Evolutionary conservation across 2,113 vertebrate genomes (phyloP).

Genomic region (Sinosuthora webbiana): DNA sequence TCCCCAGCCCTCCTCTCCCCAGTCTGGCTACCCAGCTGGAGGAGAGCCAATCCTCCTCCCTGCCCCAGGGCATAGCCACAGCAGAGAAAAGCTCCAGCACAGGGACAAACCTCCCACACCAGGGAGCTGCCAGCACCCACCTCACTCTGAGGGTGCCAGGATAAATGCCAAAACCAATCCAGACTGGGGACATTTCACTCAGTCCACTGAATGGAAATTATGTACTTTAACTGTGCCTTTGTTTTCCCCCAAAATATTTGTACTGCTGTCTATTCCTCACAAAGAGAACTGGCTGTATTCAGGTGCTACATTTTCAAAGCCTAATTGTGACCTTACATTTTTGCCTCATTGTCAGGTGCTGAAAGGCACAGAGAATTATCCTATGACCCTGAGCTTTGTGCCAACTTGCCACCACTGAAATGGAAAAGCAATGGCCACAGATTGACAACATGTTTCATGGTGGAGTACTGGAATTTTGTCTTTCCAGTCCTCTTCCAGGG

Average conservation of each 20-base stretch:
- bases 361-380: not conserved
- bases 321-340: not conserved
- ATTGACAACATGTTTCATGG: not conserved
- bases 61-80: not conserved
- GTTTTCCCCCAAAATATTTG: fast-evolving
- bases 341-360: not conserved
- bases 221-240: not conserved
- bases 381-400: not conserved
- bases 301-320: not conserved
- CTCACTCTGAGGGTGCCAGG: not conserved
- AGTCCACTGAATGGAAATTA: not conserved
- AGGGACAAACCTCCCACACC: not conserved
- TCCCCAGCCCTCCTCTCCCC: not conserved
- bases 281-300: not conserved
- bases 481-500: not conserved
- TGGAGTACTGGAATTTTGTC: not conserved
- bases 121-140: not conserved
- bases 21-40: not conserved
- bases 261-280: not conserved
- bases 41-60: not conserved
- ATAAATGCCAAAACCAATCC: not conserved
- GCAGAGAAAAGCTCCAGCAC: not conserved
- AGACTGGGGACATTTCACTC: fast-evolving
- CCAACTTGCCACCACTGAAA: not conserved
- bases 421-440: not conserved